A percentile compares a stretch with the other conserved stretches of the same genome.
These are phyloP conservation scores for Hypotaenidia okinawae DNA, from an alignment of 2,797 vertebrate genomes.

Conservation along the genomic window DNA sequence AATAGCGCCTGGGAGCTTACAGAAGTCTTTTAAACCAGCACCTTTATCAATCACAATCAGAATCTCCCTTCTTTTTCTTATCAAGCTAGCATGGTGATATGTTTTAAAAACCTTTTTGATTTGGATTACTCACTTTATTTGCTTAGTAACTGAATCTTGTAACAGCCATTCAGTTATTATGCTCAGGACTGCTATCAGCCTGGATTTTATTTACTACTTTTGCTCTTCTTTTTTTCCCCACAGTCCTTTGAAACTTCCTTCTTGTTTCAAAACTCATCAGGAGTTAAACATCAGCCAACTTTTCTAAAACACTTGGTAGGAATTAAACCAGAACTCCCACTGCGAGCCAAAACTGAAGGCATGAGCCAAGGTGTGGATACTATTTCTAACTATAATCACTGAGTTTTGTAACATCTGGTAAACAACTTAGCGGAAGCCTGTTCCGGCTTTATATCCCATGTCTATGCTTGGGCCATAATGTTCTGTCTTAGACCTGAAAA, in stretches of 20 bases:
- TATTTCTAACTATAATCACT: slow-evolving; percentile 25
- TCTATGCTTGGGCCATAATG: background rate
- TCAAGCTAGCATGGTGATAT: background rate
- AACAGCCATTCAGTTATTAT: background rate
- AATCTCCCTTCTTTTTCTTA: background rate
- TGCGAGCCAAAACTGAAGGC: background rate
- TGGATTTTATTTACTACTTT: background rate
- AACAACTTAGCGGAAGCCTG: slow-evolving; percentile 20
- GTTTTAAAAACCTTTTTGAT: background rate
- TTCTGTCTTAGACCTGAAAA: slow-evolving; percentile 24
- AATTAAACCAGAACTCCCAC: slow-evolving; percentile 28
- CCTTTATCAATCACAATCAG: background rate
- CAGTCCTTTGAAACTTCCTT: background rate
- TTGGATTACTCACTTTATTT: background rate
- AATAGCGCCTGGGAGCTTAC: background rate
- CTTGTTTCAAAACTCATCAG: slow-evolving; percentile 18
- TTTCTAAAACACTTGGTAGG: slow-evolving; percentile 19
- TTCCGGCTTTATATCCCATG: background rate
- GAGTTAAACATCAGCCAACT: slow-evolving; percentile 23
- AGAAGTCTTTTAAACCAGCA: background rate
- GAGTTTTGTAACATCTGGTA: slow-evolving; percentile 51
- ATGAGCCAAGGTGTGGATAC: slow-evolving; percentile 52
- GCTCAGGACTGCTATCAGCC: background rate
- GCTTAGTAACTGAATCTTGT: background rate
- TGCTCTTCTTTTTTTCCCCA: background rate